These are phyloP conservation scores for Pachliopta kotzebuea DNA, from an alignment of 2,888 invertebrate species.

Conservation along the genomic window DNA sequence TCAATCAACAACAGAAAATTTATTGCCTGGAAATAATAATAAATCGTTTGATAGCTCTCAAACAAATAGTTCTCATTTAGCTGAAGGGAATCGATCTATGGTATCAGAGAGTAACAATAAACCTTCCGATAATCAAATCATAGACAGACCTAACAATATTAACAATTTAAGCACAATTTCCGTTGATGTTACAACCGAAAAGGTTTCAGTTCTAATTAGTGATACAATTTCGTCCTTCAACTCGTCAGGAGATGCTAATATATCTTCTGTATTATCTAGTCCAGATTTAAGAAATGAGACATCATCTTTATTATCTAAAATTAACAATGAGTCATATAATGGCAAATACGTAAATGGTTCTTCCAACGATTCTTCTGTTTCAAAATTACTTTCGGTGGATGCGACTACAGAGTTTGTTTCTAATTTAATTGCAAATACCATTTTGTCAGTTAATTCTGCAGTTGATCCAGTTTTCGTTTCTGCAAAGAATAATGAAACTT, in stretches of 20 bases:
- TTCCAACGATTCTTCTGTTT: background rate
- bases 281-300: background rate
- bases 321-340: background rate
- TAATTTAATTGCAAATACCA: background rate
- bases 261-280: background rate
- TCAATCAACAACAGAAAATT: background rate
- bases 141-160: background rate
- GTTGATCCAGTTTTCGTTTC: background rate
- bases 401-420: background rate
- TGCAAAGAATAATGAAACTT: background rate
- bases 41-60: background rate
- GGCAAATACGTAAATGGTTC: background rate
- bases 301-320: background rate
- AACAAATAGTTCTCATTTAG: background rate
- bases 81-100: background rate
- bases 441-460: background rate
- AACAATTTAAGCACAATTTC: background rate
- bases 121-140: background rate
- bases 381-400: background rate
- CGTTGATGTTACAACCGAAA: background rate
- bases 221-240: background rate
- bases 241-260: background rate
- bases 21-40: slow-evolving; percentile 1
- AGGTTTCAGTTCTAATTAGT: background rate
- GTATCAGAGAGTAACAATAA: background rate